These are phyloP conservation scores for Cryptotermes secundus DNA, from an alignment of 1,140 invertebrate genomes.

Conservation along the genomic window DNA sequence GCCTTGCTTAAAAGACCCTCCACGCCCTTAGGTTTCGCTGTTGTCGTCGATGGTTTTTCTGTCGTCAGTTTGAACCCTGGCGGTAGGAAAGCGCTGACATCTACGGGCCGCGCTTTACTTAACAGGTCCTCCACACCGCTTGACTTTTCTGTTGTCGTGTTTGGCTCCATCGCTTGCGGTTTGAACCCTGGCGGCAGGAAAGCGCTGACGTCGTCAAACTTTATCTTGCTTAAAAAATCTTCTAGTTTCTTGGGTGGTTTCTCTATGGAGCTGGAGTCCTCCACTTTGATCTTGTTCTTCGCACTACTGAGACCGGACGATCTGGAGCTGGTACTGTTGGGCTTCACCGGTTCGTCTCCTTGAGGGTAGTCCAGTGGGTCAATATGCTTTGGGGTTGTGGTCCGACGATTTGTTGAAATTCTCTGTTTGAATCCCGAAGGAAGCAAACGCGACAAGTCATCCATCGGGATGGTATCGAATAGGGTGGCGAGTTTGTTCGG, in stretches of 20 bases:
- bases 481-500: conserved; percentile 45
- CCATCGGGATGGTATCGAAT: conserved; percentile 60
- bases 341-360: conserved; percentile 6
- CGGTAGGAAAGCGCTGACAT: conserved; percentile 64
- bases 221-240: conserved; percentile 39
- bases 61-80: conserved; percentile 54
- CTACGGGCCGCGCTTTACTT: conserved; percentile 46
- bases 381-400: not conserved
- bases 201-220: conserved; percentile 49
- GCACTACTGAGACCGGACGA: conserved; percentile 7
- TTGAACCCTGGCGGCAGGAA: conserved; percentile 68
- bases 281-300: not conserved
- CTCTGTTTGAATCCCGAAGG: conserved; percentile 63
- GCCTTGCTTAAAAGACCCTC: conserved; percentile 39
- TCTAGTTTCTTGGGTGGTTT: conserved; percentile 41
- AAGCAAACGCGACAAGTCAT: conserved; percentile 58
- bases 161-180: conserved; percentile 50
- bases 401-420: conserved; percentile 37
- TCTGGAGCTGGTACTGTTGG: conserved; percentile 22
- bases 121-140: not conserved
- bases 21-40: conserved; percentile 22
- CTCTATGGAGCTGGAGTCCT: conserved; percentile 44
- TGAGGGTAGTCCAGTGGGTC: conserved; percentile 21
- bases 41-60: conserved; percentile 41
- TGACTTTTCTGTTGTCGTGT: conserved; percentile 38